Base-by-base conservation (phyloP, 2,888 invertebrate genomes). In the Seira sanloemensis region DNA sequence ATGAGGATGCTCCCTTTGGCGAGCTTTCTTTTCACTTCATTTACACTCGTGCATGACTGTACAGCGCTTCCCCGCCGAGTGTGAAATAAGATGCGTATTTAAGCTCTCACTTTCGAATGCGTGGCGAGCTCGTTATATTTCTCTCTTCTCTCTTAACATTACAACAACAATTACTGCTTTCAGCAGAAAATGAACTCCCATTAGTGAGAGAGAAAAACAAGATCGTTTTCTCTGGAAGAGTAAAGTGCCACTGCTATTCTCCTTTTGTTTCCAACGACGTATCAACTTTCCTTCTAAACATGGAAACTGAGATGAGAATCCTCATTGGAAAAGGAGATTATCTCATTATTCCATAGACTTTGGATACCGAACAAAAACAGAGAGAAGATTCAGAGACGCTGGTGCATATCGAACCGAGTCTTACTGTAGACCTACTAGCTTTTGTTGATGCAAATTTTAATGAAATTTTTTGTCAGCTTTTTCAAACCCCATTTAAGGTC, bases 11-110 rank as follows among this genome's bases (percentile, higher is more conserved):
- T 84, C 76, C 79, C 84, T 76, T 84, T 27, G 76, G 79, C 75
- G 79, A 75, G 75, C 84, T 84, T 76, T 54, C 69, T 66, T 78
- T 84, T 76, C 84, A 78, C 84, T 84, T 65, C 74, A 24, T 71
- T 27, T 27, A 69, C 62, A 62, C 62, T 62, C 37, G 5, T 69
- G n/a, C 26, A 68, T 27, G 68, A 19, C 25, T 46, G 5, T 67
- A 25, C 78, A 19, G 46, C 54, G 67, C 58, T 58, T 71, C 54
- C 58, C 50, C 69, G 19, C 21, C 21, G 62, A 62, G 19, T 19
- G 62, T 23, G 21, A 50, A 62, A 62, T 2, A 37, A 16, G 62
- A 62, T 62, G 62, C 62, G 23, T 62, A 62, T 62, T 62, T 62
- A 62, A 62, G 62, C 23, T 23, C n/a, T n/a, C 2, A 21, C 62